Evolutionary conservation across 2,888 invertebrate species (phyloP).

Genomic region (Dromius quadrimaculatus): DNA sequence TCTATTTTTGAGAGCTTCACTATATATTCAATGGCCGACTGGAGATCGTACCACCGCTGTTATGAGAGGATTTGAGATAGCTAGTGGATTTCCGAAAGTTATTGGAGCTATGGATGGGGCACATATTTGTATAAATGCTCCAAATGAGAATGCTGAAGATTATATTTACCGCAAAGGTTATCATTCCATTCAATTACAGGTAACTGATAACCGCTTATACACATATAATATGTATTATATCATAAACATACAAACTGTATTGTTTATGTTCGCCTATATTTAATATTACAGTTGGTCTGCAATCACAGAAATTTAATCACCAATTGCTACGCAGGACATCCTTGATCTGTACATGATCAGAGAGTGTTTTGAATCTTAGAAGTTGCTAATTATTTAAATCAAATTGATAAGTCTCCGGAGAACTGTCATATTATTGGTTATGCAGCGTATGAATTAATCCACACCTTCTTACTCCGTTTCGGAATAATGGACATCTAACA

Average conservation of each 20-base stretch:
- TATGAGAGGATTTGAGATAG: slow-evolving; percentile 42
- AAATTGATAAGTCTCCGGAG: slow-evolving; percentile 51
- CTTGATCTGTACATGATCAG: too few species aligned
- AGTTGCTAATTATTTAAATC: slow-evolving; percentile 45
- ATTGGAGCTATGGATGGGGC: too few species aligned
- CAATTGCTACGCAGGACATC: too few species aligned
- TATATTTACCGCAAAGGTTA: too few species aligned
- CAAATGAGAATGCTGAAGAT: too few species aligned
- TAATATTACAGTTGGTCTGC: too few species aligned
- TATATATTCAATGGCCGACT: slow-evolving; percentile 56
- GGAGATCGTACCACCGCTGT: slow-evolving; percentile 36
- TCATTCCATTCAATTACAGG: too few species aligned
- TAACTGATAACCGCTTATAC: too few species aligned
- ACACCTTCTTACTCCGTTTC: slow-evolving; percentile 48
- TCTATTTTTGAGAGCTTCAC: slow-evolving; percentile 48
- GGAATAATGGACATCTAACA: slow-evolving; percentile 49
- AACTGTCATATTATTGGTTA: slow-evolving; percentile 53
- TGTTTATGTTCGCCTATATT: too few species aligned
- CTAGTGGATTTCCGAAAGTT: slow-evolving; percentile 53
- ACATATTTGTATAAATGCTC: slow-evolving; percentile 53
- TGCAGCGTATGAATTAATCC: slow-evolving; percentile 46
- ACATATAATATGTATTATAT: too few species aligned
- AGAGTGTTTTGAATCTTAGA: slow-evolving; percentile 54
- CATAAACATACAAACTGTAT: too few species aligned
- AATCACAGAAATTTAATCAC: too few species aligned